Evolutionary conservation across 2,797 vertebrate species (phyloP).

Genomic region (Sciaenops ocellatus): DNA sequence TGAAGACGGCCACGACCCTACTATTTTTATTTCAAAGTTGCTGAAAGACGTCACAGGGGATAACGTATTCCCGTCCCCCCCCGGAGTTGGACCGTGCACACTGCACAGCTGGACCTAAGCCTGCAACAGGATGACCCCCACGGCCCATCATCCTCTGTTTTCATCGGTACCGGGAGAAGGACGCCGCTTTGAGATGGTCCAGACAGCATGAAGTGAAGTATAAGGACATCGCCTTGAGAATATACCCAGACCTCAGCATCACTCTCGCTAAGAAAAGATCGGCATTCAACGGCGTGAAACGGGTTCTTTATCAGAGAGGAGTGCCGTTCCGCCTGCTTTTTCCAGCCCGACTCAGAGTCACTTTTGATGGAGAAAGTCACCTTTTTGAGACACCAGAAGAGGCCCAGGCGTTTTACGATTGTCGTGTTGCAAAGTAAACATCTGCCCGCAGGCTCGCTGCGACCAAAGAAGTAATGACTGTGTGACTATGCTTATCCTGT

Average conservation of each 20-base stretch:
- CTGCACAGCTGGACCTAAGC: neutral
- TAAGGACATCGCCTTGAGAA: no score
- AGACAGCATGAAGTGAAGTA: no score
- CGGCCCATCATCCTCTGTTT: neutral
- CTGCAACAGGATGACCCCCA: neutral
- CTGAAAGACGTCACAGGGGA: neutral
- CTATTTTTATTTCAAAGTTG: neutral
- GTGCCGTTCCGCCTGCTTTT: neutral
- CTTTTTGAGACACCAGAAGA: neutral
- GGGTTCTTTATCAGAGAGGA: neutral
- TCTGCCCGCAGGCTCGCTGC: neutral
- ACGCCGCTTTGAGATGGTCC: neutral
- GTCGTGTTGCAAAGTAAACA: neutral
- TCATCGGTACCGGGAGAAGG: neutral
- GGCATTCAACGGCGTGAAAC: neutral
- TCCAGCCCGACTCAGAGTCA: neutral
- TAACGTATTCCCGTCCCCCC: neutral
- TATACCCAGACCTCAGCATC: no score
- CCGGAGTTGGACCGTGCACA: neutral
- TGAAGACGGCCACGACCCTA: neutral
- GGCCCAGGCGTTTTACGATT: neutral
- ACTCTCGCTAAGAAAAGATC: neutral
- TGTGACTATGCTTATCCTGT: neutral
- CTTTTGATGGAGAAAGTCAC: conserved; percentile 1
- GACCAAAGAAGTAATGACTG: neutral